Evolutionary conservation across 35 echinoderm and acorn worm genomes (phyloP), one percentile per base, ranked within the genome.

Genomic region (Strongylocentrotus purpuratus): DNA sequence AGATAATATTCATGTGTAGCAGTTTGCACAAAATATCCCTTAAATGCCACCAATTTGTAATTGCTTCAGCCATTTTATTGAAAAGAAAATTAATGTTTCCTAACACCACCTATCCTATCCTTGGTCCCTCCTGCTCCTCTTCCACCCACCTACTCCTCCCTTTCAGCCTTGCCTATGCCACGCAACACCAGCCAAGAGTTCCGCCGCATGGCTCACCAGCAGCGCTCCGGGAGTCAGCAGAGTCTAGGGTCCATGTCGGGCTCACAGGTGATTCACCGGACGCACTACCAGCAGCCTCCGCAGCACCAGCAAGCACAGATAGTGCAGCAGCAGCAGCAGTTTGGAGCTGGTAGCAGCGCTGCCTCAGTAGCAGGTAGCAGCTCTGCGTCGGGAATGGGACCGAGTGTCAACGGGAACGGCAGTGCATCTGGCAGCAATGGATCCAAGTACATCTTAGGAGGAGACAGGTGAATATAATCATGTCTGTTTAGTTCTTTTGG

Each of bases 361-460:
- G 32, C 86, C 13, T 1, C 86, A 13, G 86, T n/a, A n/a, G 87
- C 32, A 7, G 45, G 32, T 46, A 88, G 32, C 45, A 33, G 32
- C 10, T 2, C 87, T 41, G 32, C 87, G 10, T 0, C 87, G 4
- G 87, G 87, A 88, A 5, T 9, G 22, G 87, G 87, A 41, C 14
- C 32, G 2, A 89, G 87, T 89, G 32, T 33, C 87, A 89, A 89
- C 9, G 87, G 87, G 9, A 46, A 45, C 31, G 87, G 45, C 87
- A 89, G 25, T 70, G 61, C 61, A 70, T 70, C 61, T 2, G 61
- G 61, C 17, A 70, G 61, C 61, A 88, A 31, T 58, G 48, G 46
- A 93, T 58, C 91, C 17, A 93, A 93, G 41, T 93, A 93, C 46
- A 93, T 93, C 31, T 46, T 93, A 46, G 91, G 91, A 17, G 91